Evolutionary conservation across 2,888 invertebrate genomes (phyloP).

Genomic region (Chaetogeoica ovagalla): DNA sequence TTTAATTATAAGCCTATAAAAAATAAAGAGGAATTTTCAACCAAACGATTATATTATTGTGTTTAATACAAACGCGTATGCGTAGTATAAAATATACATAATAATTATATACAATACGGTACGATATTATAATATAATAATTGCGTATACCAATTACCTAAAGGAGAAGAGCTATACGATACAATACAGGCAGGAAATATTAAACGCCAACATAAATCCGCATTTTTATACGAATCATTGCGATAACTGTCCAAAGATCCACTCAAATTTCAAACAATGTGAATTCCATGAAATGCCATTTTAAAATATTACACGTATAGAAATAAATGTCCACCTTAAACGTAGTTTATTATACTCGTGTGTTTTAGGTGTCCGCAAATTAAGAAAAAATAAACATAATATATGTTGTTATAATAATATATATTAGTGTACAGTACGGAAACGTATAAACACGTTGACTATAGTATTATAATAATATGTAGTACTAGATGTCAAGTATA

Average conservation of each 20-base stretch:
- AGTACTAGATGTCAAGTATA: background rate
- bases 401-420: background rate
- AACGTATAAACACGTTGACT: background rate
- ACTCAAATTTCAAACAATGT: constrained; percentile 30
- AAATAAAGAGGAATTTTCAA: background rate
- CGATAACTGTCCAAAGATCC: constrained; percentile 31
- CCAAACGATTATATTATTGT: background rate
- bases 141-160: background rate
- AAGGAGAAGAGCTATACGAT: background rate
- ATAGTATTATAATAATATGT: too few species aligned
- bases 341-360: constrained; percentile 9
- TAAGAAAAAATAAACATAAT: background rate
- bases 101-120: background rate
- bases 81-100: background rate
- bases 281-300: constrained; percentile 17
- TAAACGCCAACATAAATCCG: constrained; percentile 20
- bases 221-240: constrained; percentile 7
- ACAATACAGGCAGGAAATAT: background rate
- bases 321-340: constrained; percentile 11
- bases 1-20: background rate
- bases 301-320: background rate
- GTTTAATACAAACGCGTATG: background rate
- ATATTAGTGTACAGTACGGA: background rate
- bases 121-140: background rate
- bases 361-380: constrained; percentile 1